Evolutionary conservation across 2,113 vertebrate species (phyloP).

Genomic region (Phrynosoma platyrhinos): DNA sequence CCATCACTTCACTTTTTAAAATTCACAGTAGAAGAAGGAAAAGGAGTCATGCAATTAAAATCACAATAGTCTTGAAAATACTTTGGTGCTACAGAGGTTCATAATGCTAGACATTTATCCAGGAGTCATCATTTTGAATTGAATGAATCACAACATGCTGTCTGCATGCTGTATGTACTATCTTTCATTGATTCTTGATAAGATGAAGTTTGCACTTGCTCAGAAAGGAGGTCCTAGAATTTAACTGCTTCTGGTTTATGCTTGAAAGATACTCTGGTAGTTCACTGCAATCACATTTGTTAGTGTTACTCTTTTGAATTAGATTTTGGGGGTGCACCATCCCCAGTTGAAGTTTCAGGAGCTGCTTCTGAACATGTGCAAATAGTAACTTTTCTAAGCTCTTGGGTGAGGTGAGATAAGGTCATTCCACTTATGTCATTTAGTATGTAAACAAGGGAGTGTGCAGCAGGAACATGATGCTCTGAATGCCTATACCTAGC

Average conservation of each 20-base stretch:
- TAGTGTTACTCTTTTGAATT: too few relatives aligned
- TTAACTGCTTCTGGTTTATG: background rate
- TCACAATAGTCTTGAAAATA: slow-evolving; percentile 15
- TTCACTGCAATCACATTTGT: too few relatives aligned
- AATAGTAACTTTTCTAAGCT: too few relatives aligned
- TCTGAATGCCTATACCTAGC: too few relatives aligned
- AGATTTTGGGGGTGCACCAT: too few relatives aligned
- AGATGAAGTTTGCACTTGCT: background rate
- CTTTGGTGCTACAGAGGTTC: background rate
- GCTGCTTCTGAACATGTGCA: too few relatives aligned
- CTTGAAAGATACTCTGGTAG: too few relatives aligned
- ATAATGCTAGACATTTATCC: background rate
- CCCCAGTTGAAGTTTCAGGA: too few relatives aligned
- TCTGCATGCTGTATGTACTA: background rate
- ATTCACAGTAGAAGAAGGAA: background rate
- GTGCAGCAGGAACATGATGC: too few relatives aligned
- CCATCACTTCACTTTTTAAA: background rate
- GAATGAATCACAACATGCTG: background rate
- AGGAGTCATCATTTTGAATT: background rate
- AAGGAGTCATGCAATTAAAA: background rate
- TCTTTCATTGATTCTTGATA: background rate
- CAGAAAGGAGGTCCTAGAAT: background rate
- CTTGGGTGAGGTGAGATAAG: too few relatives aligned
- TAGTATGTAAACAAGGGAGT: too few relatives aligned
- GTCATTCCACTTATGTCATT: too few relatives aligned